Conservation (phyloP, 1,140 invertebrate species). For the Agrypnia vestita region DNA sequence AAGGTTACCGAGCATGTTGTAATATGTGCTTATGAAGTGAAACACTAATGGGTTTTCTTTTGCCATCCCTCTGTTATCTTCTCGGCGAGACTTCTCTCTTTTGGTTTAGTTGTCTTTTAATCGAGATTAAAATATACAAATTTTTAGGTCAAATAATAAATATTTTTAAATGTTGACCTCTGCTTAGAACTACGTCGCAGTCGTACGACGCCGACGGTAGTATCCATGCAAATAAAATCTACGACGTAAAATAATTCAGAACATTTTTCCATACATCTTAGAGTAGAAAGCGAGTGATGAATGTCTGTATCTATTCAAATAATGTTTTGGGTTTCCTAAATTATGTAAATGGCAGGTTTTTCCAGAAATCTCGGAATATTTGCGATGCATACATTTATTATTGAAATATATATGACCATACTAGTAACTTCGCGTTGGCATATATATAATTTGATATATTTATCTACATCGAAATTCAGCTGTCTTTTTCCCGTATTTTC, state of each 20-base stretch:
- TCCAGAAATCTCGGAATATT: background rate
- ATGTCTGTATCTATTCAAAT: slow-evolving; percentile 16
- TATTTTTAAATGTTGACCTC: background rate
- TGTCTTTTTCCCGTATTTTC: background rate
- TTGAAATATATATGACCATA: too few species aligned
- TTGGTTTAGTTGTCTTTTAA: too few species aligned
- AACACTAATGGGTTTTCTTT: slow-evolving; percentile 13
- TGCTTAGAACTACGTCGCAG: background rate
- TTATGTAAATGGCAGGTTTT: background rate
- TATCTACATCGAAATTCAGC: too few species aligned
- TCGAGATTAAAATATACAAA: background rate
- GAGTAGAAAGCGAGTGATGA: slow-evolving; percentile 26
- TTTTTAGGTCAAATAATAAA: background rate
- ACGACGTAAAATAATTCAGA: slow-evolving; percentile 18
- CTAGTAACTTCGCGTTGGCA: too few species aligned
- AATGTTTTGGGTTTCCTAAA: background rate
- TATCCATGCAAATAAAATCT: background rate
- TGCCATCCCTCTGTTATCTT: too few species aligned
- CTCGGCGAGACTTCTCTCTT: background rate
- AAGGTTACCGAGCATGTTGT: slow-evolving; percentile 37
- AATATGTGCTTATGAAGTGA: slow-evolving; percentile 44
- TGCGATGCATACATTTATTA: too few species aligned
- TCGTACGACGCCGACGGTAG: too few species aligned
- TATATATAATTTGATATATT: too few species aligned
- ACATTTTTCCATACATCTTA: slow-evolving; percentile 20